A percentile compares a stretch with the other conserved stretches of the same genome.
Evolutionary conservation across 2,113 vertebrate species (phyloP).

Genomic region (Crotophaga sulcirostris): DNA sequence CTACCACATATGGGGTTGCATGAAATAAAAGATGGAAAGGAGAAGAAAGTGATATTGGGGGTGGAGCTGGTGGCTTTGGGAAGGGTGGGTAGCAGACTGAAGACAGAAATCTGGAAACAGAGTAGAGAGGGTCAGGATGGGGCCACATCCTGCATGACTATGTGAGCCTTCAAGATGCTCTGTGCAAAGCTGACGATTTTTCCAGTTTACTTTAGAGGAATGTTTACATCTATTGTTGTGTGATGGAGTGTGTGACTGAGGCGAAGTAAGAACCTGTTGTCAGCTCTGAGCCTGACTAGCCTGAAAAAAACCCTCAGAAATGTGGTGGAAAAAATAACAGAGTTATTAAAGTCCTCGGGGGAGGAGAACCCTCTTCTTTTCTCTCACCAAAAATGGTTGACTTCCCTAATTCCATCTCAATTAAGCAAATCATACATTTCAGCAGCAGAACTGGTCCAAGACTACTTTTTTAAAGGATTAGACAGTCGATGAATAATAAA

Average conservation of each 20-base stretch:
- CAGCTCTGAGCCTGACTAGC: neutral
- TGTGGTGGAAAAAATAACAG: constrained; percentile 12
- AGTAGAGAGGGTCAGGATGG: neutral
- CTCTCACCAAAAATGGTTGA: neutral
- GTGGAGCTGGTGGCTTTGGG: neutral
- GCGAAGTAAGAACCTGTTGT: neutral
- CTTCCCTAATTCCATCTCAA: neutral
- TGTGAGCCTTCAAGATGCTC: neutral
- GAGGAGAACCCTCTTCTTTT: neutral
- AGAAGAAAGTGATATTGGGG: neutral
- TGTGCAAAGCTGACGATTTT: fast-evolving
- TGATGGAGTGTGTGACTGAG: neutral
- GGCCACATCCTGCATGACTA: neutral
- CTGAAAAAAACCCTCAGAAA: neutral
- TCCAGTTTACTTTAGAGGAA: no score
- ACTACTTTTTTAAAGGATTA: neutral
- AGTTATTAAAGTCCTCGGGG: neutral
- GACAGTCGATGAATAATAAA: neutral
- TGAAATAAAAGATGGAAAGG: neutral
- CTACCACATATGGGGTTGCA: neutral
- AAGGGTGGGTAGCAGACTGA: neutral
- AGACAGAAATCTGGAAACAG: neutral
- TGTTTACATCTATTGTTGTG: no score
- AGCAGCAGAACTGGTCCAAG: neutral
- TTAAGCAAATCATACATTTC: neutral